Percentiles rank a stretch among this genome's conserved stretches.
Conservation (phyloP, 2,113 vertebrate genomes). For the Ranitomeya variabilis region DNA sequence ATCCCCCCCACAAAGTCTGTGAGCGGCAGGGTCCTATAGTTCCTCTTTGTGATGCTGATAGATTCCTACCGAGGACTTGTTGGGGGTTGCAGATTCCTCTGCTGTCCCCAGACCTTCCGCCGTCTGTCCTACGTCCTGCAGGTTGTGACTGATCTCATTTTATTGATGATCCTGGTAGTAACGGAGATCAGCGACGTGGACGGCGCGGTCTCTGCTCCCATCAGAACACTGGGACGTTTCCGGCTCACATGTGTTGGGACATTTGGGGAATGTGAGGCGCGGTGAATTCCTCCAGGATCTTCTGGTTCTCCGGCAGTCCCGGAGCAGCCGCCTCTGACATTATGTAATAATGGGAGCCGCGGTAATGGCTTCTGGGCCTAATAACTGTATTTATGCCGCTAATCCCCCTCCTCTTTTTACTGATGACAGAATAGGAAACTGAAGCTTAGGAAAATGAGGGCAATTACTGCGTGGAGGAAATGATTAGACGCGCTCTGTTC, state of each 20-base stretch:
- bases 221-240: neutral
- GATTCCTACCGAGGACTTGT: too few relatives aligned
- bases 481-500: neutral
- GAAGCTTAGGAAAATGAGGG: conserved; percentile 26
- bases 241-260: neutral
- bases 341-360: neutral
- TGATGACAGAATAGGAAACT: conserved; percentile 24
- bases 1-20: too few relatives aligned
- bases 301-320: neutral
- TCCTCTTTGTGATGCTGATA: too few relatives aligned
- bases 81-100: too few relatives aligned
- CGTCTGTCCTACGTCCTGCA: too few relatives aligned
- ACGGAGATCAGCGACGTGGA: neutral
- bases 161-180: neutral
- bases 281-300: neutral
- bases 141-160: too few relatives aligned
- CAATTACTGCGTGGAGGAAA: conserved; percentile 2
- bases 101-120: too few relatives aligned
- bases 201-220: neutral
- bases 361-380: conserved; percentile 14
- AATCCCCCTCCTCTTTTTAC: conserved; percentile 21
- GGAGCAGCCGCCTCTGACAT: neutral
- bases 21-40: too few relatives aligned
- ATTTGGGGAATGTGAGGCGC: neutral
- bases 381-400: conserved; percentile 8